A percentile compares a stretch with the other conserved stretches of the same genome.
These are phyloP conservation scores for Eupithecia pulchellata DNA, from an alignment of 2,888 invertebrate genomes.

Conservation along the genomic window DNA sequence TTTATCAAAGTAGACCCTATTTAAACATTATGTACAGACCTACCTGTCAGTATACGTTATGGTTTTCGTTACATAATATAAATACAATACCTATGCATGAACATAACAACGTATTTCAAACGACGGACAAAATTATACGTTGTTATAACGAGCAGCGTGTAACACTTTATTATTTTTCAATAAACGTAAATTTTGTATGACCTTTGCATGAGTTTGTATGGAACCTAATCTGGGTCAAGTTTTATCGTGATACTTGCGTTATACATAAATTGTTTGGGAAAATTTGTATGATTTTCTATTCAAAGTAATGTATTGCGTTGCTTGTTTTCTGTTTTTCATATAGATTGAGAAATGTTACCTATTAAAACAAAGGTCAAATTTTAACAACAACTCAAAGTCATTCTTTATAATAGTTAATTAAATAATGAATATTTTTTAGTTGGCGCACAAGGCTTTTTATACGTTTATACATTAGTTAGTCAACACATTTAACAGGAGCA, in stretches of 20 bases:
- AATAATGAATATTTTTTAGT: neutral
- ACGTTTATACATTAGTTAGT: too few species aligned
- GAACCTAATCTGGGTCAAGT: slow-evolving; percentile 62
- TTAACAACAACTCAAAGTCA: neutral
- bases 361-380: neutral
- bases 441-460: neutral
- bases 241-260: slow-evolving; percentile 34
- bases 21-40: too few species aligned
- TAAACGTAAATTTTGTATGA: slow-evolving; percentile 58
- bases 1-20: neutral
- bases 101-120: slow-evolving; percentile 23
- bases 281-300: neutral
- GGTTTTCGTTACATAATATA: slow-evolving; percentile 6
- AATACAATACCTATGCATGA: slow-evolving; percentile 28
- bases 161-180: slow-evolving; percentile 56
- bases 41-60: neutral
- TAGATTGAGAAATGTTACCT: neutral
- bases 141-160: slow-evolving; percentile 43
- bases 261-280: slow-evolving; percentile 10
- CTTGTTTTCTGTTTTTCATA: neutral
- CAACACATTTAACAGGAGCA: too few species aligned
- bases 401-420: neutral
- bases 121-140: slow-evolving; percentile 44
- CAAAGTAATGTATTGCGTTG: neutral
- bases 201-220: slow-evolving; percentile 56